Evolutionary conservation across 2,888 invertebrate species (phyloP), one percentile per base, ranked within the genome.

Genomic region (Pseudeuparius sepicola): DNA sequence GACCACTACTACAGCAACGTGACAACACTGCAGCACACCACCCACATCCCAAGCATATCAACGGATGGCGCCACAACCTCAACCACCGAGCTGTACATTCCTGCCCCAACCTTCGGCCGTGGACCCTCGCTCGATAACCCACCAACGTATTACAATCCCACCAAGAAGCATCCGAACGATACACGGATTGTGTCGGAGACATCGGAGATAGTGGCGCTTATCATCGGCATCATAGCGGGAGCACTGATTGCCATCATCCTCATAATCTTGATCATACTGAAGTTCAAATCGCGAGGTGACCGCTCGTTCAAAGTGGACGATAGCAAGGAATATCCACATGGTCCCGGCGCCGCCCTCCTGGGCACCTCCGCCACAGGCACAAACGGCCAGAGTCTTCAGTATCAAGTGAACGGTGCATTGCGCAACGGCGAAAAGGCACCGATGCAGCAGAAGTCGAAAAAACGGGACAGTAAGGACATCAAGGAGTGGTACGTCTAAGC

Each of bases 401-500:
- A 67, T 15, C 66, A 65, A 33, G 59, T 64, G 28, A 64, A 66
- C 34, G 63, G 67, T 12, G 67, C 68, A n/a, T 64, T 65, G 2
- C 60, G 72, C 32, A 69, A 68, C 47, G 65, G 60, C 16, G 61
- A 71, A 32, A 57, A 57, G 48, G 65, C 15, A 3, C 39, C 37
- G 28, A 41, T 63, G 29, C 31, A 32, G 16, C 46, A 50, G 48
- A 61, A 59, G 43, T 41, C 51, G 42, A 73, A 81, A 63, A 85
- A 86, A 56, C 72, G 77, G 43, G 76, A 78, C 59, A 75, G 82
- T 43, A 87, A 88, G 71, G 88, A 89, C 60, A 86, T 92, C 59
- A 92, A 92, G 69, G 92, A 92, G 72, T 92, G 92, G 92, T 92
- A 92, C 64, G 92, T 92, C 64, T 90, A 82, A 73, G 51, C 39